Conservation (phyloP, 2,113 vertebrate species). For the Oostethus manadensis region DNA sequence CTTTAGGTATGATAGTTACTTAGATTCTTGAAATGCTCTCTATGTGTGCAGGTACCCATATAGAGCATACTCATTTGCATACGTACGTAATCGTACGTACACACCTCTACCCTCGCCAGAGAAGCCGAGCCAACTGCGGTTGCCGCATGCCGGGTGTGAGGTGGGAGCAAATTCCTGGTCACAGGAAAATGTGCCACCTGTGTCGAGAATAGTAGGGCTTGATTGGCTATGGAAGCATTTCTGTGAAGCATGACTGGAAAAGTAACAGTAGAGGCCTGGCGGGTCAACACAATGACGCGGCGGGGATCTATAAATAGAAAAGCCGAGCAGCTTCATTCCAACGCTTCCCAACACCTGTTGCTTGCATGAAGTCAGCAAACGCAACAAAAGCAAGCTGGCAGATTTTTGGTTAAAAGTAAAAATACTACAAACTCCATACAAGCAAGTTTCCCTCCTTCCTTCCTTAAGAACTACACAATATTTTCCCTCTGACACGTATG, state of each 20-base stretch:
- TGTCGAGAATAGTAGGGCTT: not conserved
- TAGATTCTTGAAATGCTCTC: too few relatives aligned
- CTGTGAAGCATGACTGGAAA: not conserved
- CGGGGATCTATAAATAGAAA: slow-evolving; percentile 48
- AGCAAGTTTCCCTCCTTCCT: too few relatives aligned
- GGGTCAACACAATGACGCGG: slow-evolving; percentile 24
- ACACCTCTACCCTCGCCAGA: slow-evolving; percentile 34
- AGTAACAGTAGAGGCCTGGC: slow-evolving; percentile 23
- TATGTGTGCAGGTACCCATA: too few relatives aligned
- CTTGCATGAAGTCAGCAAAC: not conserved
- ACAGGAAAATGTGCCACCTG: slow-evolving; percentile 3
- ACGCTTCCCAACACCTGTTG: slow-evolving; percentile 31
- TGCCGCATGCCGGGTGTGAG: slow-evolving; percentile 8
- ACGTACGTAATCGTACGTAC: too few relatives aligned
- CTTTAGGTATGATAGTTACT: too few relatives aligned
- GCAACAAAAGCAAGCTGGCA: too few relatives aligned
- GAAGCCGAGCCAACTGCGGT: slow-evolving; percentile 42
- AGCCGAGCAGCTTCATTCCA: too few relatives aligned
- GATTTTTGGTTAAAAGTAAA: too few relatives aligned
- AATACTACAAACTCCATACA: too few relatives aligned
- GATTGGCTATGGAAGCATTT: not conserved
- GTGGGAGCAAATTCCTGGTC: slow-evolving; percentile 2
- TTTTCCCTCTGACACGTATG: too few relatives aligned
- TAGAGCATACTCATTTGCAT: too few relatives aligned
- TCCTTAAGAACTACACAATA: too few relatives aligned